These are phyloP conservation scores for Xanthia togata DNA, from an alignment of 2,888 invertebrate species.

Conservation along the genomic window DNA sequence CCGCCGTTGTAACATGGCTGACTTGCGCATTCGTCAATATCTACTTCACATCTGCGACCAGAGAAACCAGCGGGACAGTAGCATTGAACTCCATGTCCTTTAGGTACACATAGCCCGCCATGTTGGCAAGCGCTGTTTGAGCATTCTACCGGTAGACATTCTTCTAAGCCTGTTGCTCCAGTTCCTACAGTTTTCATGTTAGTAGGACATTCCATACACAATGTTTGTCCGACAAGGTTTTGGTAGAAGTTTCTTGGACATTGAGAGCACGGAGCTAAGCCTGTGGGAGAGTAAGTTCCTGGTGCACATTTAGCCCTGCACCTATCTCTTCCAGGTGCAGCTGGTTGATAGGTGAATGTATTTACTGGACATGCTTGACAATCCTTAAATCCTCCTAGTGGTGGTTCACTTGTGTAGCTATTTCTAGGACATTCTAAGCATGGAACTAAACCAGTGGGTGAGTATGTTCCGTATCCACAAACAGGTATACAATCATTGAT, in stretches of 20 bases:
- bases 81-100: constrained; percentile 97
- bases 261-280: constrained; percentile 97
- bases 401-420: constrained; percentile 96
- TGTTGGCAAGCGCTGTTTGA: constrained; percentile 97
- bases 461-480: constrained; percentile 98
- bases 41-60: constrained; percentile 97
- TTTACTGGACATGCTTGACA: constrained; percentile 98
- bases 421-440: constrained; percentile 98
- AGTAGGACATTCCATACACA: constrained; percentile 97
- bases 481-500: constrained; percentile 97
- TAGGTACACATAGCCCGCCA: constrained; percentile 96
- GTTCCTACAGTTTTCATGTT: constrained; percentile 96
- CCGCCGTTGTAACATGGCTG: constrained; percentile 98
- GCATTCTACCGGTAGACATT: constrained; percentile 96
- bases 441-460: constrained; percentile 97
- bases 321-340: constrained; percentile 95
- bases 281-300: constrained; percentile 97
- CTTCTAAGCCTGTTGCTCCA: constrained; percentile 95
- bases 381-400: constrained; percentile 97
- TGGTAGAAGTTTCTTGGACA: constrained; percentile 98
- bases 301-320: constrained; percentile 97
- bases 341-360: constrained; percentile 97
- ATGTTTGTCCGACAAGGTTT: constrained; percentile 94
- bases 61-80: constrained; percentile 98
- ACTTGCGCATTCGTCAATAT: constrained; percentile 98